A percentile compares a stretch with the other conserved stretches of the same genome.
Conservation (phyloP, 2,888 invertebrate genomes). For the Xestia xanthographa region DNA sequence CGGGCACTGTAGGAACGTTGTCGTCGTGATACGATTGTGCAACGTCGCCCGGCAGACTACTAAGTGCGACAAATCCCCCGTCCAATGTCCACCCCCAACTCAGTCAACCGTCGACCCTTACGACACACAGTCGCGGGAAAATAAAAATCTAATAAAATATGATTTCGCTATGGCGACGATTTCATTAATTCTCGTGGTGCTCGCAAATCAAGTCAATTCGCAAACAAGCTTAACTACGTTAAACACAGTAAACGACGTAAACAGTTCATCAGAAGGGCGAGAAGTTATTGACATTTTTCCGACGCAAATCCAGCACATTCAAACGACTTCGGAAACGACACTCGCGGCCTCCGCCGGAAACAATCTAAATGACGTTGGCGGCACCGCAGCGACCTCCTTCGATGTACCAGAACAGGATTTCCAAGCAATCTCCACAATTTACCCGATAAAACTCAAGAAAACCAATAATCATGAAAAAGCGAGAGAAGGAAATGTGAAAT, state of each 20-base stretch:
- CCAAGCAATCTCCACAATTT: constrained; percentile 84
- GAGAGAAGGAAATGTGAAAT: constrained; percentile 74
- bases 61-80: constrained; percentile 90
- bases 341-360: constrained; percentile 83
- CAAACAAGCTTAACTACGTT: constrained; percentile 72
- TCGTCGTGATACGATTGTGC: constrained; percentile 84
- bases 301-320: constrained; percentile 82
- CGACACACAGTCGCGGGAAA: constrained; percentile 68
- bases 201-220: constrained; percentile 76
- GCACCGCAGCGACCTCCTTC: constrained; percentile 68
- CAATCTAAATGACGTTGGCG: constrained; percentile 83
- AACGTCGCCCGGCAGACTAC: constrained; percentile 86
- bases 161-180: constrained; percentile 75
- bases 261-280: constrained; percentile 70
- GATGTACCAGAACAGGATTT: constrained; percentile 80
- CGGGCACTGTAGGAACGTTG: constrained; percentile 73
- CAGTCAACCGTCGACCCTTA: constrained; percentile 75
- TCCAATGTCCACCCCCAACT: constrained; percentile 74
- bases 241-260: constrained; percentile 72
- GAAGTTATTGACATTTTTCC: constrained; percentile 73
- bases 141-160: constrained; percentile 67
- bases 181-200: constrained; percentile 75
- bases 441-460: constrained; percentile 75
- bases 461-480: constrained; percentile 75
- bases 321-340: constrained; percentile 83